Evolutionary conservation across 2,113 vertebrate genomes (phyloP).

Genomic region (Penelope pileata): DNA sequence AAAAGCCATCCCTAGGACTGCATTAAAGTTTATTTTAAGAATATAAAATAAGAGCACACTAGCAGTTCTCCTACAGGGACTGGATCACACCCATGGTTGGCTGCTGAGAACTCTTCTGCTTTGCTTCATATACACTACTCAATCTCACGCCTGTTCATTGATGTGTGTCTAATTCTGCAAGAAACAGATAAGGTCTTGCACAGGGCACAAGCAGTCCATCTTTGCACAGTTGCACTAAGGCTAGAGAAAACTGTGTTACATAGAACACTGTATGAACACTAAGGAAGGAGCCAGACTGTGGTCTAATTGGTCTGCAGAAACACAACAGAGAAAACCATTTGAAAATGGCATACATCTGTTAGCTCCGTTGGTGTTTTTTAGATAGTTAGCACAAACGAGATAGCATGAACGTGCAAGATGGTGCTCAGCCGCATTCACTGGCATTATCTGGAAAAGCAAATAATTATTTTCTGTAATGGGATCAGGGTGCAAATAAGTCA

Average conservation of each 20-base stretch:
- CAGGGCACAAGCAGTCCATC: neutral
- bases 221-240: neutral
- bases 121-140: neutral
- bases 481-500: neutral
- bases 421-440: neutral
- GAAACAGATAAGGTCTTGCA: neutral
- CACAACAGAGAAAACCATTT: neutral
- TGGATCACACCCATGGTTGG: fast-evolving
- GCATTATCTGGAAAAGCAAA: neutral
- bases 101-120: neutral
- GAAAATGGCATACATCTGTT: neutral
- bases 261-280: no score
- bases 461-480: neutral
- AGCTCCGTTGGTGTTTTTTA: neutral
- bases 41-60: neutral
- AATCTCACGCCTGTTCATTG: neutral
- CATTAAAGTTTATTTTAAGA: neutral
- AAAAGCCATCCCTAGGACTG: neutral
- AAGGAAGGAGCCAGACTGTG: neutral
- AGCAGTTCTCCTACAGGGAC: neutral
- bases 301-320: neutral
- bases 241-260: neutral
- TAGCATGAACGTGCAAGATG: neutral
- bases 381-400: neutral
- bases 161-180: neutral